These are phyloP conservation scores for Pocillopora damicornis DNA, from an alignment of 64 coral and sea anemone species.

Conservation along the genomic window DNA sequence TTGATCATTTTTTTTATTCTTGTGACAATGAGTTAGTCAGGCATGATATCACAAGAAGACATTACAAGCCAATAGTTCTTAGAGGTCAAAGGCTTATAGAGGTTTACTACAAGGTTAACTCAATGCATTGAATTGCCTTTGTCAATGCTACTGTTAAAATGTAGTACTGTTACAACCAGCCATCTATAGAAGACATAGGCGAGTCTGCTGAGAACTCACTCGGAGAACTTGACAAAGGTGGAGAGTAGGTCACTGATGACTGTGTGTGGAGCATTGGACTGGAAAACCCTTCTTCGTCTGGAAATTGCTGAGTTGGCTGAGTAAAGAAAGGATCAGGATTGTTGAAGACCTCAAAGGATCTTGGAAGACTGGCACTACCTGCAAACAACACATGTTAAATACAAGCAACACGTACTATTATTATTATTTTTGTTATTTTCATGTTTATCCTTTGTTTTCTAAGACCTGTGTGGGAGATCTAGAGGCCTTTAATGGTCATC, in stretches of 20 bases:
- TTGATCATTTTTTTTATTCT: too few relatives aligned
- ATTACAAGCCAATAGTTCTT: too few relatives aligned
- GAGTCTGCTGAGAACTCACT: constrained; percentile 33
- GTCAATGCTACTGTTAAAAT: background rate
- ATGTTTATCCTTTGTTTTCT: too few relatives aligned
- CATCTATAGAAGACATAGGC: constrained; percentile 26
- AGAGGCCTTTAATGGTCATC: too few relatives aligned
- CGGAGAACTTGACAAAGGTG: constrained; percentile 1
- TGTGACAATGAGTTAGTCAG: too few relatives aligned
- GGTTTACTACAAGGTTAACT: too few relatives aligned
- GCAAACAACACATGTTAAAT: background rate
- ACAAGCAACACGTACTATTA: background rate
- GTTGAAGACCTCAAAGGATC: constrained; percentile 30
- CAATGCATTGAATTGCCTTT: background rate
- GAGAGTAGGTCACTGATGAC: constrained; percentile 28
- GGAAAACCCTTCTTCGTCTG: background rate
- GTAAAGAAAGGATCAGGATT: constrained; percentile 37
- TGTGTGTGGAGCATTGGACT: constrained; percentile 6
- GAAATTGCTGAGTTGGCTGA: background rate
- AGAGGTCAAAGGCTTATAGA: too few relatives aligned
- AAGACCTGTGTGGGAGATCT: too few relatives aligned
- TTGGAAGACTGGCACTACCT: constrained; percentile 40
- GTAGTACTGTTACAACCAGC: background rate
- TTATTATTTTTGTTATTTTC: too few relatives aligned
- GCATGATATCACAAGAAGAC: too few relatives aligned